Conservation (phyloP, 2,888 invertebrate species). For the Atrina japonica region DNA sequence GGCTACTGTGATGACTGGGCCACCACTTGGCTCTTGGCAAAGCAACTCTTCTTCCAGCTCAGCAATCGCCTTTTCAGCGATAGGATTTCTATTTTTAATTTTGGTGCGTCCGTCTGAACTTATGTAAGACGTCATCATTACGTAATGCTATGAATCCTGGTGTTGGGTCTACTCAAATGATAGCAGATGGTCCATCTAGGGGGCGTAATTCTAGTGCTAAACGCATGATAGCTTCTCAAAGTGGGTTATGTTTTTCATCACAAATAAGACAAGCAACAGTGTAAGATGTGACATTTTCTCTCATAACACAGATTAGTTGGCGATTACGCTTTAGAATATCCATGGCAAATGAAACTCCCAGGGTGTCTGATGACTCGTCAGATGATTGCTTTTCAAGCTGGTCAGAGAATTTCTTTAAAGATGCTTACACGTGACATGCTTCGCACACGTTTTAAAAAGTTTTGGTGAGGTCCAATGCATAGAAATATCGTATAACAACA, state of each 20-base stretch:
- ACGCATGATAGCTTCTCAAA: conserved; percentile 36
- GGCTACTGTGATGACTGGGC: conserved; percentile 34
- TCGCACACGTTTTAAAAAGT: conserved; percentile 30
- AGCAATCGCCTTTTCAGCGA: conserved; percentile 59
- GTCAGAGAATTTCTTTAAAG: conserved; percentile 11
- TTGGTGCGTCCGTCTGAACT: conserved; percentile 43
- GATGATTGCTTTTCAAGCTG: conserved; percentile 31
- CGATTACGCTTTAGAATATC: conserved; percentile 48
- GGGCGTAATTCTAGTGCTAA: conserved; percentile 44
- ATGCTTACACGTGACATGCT: conserved; percentile 26
- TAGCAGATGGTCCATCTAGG: conserved; percentile 51
- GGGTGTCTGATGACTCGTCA: conserved; percentile 36
- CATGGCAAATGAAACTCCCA: conserved; percentile 47
- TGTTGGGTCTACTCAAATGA: too few relatives aligned
- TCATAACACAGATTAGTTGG: conserved; percentile 45
- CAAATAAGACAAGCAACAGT: conserved; percentile 39
- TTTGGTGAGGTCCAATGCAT: conserved; percentile 50
- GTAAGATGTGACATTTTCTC: conserved; percentile 54
- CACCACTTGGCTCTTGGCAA: conserved; percentile 46
- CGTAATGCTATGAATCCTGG: conserved; percentile 42
- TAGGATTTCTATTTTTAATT: conserved; percentile 57
- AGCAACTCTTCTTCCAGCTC: conserved; percentile 60
- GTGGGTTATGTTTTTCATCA: conserved; percentile 37
- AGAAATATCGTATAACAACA: conserved; percentile 47
- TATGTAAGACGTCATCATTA: conserved; percentile 42